Base-by-base conservation (phyloP, 2,113 vertebrate species). In the Clarias macrocephalus region DNA sequence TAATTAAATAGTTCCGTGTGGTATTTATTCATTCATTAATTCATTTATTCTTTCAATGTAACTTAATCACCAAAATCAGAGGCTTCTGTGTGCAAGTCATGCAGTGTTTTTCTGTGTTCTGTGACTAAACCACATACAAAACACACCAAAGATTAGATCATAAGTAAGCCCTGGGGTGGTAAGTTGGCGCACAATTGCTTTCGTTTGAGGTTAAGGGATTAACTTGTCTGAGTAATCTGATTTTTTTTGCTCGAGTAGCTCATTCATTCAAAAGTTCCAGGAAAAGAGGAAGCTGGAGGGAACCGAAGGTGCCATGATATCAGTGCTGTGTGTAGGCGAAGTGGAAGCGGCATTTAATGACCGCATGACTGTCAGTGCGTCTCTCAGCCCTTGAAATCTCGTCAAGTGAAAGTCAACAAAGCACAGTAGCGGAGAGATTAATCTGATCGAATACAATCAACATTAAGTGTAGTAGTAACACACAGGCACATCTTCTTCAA, bases 261-360 rank as follows among this genome's bases (percentile, higher is more conserved):
- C 33, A 48, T 75, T 8, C 42, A 25, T 75, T 75, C 72, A 75
- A 25, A 52, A 19, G 37, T 6, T 52, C 11, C 11, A 13, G 33
- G 25, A 48, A 75, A 75, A 75, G 37, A 25, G 42, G 9, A 8
- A 72, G 68, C 68, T 37, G 18, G 68, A 37, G 8, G 66, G 18
- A 15, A 68, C 13, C 5, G 7, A 48, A 42, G 79, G 84, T 88
- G 59, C 59, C 63, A 52, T 76, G 37, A 82, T 33, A 66, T 85
- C 57, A 76, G 19, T 48, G 59, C 59, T 52, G 21, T 90, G 48
- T 76, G 42, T 25, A 19, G 11, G 11, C 73, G 13, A 10, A 60
- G 42, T 83, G 13, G 82, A 84, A 88, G 82, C 68, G 72, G 60
- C 21, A 81, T 86, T 84, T 84, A 87, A 84, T 84, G 87, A 88